These are phyloP conservation scores for Lasiurus cinereus DNA, from an alignment of 2,113 vertebrate species.

Conservation along the genomic window DNA sequence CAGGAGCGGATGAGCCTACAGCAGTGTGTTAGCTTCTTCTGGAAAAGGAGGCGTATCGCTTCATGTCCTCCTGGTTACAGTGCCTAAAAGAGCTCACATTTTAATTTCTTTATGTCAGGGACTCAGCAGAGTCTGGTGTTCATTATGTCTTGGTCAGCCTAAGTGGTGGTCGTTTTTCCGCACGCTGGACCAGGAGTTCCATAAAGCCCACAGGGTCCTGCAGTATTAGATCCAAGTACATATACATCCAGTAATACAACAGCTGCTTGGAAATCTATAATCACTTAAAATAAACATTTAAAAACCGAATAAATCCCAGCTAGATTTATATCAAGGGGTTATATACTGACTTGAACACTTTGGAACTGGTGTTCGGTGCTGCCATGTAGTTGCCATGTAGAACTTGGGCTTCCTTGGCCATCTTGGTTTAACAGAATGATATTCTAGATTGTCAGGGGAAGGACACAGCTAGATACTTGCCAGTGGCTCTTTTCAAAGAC, in stretches of 20 bases:
- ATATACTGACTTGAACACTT: not conserved
- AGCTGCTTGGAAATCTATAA: not conserved
- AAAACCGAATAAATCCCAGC: not conserved
- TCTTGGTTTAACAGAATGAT: slow-evolving; percentile 16
- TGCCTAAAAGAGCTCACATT: not conserved
- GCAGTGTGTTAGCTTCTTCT: not conserved
- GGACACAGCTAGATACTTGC: not conserved
- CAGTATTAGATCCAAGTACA: not conserved
- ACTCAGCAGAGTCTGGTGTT: not conserved
- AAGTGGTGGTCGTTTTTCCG: not conserved
- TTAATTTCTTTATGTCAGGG: not conserved
- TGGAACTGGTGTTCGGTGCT: slow-evolving; percentile 28
- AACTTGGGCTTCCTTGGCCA: slow-evolving; percentile 28
- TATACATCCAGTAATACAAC: not conserved
- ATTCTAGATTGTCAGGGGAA: not conserved
- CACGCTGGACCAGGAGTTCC: not conserved
- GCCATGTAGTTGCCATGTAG: not conserved
- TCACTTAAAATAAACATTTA: slow-evolving; percentile 14
- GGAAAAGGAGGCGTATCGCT: not conserved
- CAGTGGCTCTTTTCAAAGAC: not conserved
- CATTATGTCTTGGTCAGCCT: not conserved
- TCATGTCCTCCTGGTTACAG: not conserved
- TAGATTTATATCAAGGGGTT: not conserved
- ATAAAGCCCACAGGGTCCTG: not conserved
- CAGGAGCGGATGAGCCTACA: not conserved